phyloP scores from a whole-genome alignment of 2,888 invertebrate species.

The Strigamia maritima region DNA sequence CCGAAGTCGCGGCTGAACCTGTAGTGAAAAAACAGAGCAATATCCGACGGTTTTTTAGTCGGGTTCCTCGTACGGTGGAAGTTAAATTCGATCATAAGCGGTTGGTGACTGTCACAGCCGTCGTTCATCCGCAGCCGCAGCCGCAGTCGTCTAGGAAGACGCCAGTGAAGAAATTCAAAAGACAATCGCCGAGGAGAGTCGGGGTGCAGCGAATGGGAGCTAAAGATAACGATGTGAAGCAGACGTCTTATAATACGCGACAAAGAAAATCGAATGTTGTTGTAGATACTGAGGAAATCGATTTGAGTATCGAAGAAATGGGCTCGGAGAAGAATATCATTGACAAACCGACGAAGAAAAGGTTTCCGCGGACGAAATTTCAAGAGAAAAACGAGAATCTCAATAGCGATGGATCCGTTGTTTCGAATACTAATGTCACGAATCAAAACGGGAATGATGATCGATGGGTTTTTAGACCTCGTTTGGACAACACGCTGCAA shows the following conservation, averaged over 20 bases:
- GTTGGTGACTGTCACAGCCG: conserved; percentile 35
- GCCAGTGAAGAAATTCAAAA: neutral
- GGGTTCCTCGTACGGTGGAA: conserved; percentile 37
- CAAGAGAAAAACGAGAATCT: neutral
- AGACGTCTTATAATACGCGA: conserved; percentile 25
- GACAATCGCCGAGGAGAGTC: neutral
- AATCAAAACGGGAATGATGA: neutral
- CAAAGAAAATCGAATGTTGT: conserved; percentile 36
- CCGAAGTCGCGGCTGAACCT: neutral
- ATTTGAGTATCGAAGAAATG: conserved; percentile 35
- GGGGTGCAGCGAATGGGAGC: neutral
- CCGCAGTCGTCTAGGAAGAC: conserved; percentile 35
- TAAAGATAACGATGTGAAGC: neutral
- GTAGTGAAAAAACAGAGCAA: conserved; percentile 36
- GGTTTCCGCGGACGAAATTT: neutral
- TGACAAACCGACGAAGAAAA: conserved; percentile 17
- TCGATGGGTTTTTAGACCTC: neutral
- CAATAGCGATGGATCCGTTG: neutral
- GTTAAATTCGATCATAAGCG: conserved; percentile 38
- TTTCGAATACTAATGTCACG: neutral
- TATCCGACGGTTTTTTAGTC: conserved; percentile 31
- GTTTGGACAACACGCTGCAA: neutral
- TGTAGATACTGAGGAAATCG: conserved; percentile 36
- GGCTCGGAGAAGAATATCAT: neutral
- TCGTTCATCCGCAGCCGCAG: conserved; percentile 37